phyloP scores from a whole-genome alignment of 2,888 invertebrate species.

The Prionchulus punctatus region DNA sequence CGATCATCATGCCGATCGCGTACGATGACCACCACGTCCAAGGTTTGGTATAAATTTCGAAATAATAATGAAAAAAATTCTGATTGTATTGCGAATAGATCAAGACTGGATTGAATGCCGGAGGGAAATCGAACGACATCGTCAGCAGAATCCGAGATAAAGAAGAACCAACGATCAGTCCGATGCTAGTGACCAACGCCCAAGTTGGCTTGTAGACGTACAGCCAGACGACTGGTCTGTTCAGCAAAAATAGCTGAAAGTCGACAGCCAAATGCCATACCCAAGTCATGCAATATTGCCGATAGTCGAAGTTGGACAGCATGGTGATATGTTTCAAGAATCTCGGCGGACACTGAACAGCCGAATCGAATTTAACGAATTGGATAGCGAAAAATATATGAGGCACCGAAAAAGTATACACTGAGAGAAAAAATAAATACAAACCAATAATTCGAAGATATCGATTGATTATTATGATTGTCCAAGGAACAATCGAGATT shows the following conservation, averaged over 20 bases:
- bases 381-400: too few relatives aligned
- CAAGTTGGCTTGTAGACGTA: background rate
- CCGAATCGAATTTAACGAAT: too few relatives aligned
- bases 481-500: background rate
- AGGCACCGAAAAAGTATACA: background rate
- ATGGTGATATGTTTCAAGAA: background rate
- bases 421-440: background rate
- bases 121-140: background rate
- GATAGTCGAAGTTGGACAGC: background rate
- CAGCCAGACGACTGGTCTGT: background rate
- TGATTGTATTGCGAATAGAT: background rate
- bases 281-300: background rate
- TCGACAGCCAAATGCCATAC: background rate
- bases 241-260: constrained; percentile 1
- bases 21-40: background rate
- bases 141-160: background rate
- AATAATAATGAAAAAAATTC: background rate
- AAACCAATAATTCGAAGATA: background rate
- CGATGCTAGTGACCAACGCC: background rate
- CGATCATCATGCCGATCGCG: background rate
- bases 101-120: background rate
- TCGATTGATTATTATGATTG: background rate
- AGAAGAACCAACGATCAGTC: background rate
- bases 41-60: background rate
- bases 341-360: background rate